Evolutionary conservation across 2,113 vertebrate genomes (phyloP).

Genomic region (Uria aalge): DNA sequence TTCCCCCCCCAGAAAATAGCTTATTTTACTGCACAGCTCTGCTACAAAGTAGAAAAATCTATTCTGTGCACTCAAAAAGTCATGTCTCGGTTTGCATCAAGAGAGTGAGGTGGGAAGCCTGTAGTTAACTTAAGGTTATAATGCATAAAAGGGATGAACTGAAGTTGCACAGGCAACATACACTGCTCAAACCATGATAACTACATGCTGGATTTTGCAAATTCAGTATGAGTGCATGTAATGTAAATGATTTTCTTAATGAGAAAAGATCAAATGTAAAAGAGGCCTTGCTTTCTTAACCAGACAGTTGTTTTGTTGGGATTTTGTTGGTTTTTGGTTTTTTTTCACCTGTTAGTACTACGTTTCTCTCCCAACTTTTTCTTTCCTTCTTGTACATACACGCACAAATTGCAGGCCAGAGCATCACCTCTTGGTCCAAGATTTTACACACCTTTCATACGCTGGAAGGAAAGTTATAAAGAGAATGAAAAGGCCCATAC

Average conservation of each 20-base stretch:
- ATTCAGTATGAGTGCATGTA: not conserved
- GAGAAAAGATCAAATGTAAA: not conserved
- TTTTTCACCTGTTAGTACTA: not conserved
- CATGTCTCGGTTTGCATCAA: accelerated
- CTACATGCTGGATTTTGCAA: not conserved
- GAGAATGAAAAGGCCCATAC: not conserved
- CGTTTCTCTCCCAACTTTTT: not conserved
- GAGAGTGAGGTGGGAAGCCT: not conserved
- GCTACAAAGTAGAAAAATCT: not conserved
- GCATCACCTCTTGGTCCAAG: not conserved
- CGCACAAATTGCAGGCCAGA: not conserved
- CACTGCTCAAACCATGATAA: not conserved
- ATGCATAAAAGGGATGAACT: not conserved
- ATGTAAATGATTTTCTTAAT: not conserved
- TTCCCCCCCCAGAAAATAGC: not conserved
- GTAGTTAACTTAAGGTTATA: not conserved
- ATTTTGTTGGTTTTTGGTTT: not conserved
- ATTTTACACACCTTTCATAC: not conserved
- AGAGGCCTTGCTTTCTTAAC: not conserved
- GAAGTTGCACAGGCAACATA: not conserved
- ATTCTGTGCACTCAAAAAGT: not conserved
- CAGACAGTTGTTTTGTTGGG: not conserved
- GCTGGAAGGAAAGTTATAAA: not conserved
- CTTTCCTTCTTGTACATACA: not conserved
- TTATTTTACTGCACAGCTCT: not conserved